Percentiles rank a stretch among this genome's conserved stretches.
Conservation (phyloP, 2,888 invertebrate genomes). For the Nymphalis urticae region DNA sequence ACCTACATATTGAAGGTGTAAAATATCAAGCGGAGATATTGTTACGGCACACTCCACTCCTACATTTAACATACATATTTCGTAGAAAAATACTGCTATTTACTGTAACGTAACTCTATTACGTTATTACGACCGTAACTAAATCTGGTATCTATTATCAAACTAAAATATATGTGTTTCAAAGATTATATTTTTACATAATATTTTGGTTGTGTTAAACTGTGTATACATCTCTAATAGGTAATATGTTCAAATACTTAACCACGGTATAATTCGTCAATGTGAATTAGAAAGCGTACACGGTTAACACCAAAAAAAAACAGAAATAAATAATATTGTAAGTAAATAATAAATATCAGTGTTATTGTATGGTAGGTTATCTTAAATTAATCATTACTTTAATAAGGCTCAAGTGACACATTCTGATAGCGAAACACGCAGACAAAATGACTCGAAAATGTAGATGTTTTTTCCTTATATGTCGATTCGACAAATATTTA, state of each 20-base stretch:
- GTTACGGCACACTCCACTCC: constrained; percentile 7
- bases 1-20: not conserved
- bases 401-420: not conserved
- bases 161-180: not conserved
- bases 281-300: constrained; percentile 76
- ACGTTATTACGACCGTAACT: not conserved
- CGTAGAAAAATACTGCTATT: constrained; percentile 7
- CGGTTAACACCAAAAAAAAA: constrained; percentile 43
- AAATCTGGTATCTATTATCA: not conserved
- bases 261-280: constrained; percentile 58
- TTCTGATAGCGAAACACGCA: constrained; percentile 10
- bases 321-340: constrained; percentile 7
- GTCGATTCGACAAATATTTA: too few relatives aligned
- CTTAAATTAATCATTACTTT: not conserved
- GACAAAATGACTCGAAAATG: not conserved
- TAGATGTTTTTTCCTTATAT: not conserved
- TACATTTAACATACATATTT: constrained; percentile 10
- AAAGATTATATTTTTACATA: too few relatives aligned
- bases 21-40: not conserved
- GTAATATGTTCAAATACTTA: constrained; percentile 9
- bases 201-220: not conserved
- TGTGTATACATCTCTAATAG: too few relatives aligned
- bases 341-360: constrained; percentile 1
- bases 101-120: constrained; percentile 8
- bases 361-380: not conserved